phyloP scores from a whole-genome alignment of 1,140 invertebrate genomes.

The Anastrepha obliqua region DNA sequence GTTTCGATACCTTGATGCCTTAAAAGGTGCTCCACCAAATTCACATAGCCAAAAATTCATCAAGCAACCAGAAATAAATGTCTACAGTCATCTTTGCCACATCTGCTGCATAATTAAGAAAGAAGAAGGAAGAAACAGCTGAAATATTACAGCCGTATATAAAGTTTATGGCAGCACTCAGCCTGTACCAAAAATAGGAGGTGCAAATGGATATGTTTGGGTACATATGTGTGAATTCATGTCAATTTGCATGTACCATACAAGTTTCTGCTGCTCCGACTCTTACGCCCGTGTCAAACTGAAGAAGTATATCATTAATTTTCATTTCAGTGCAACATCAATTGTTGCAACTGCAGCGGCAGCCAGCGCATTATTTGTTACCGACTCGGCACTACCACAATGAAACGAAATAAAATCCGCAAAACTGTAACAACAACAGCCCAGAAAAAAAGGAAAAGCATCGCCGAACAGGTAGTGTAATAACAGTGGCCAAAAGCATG shows the following conservation, averaged over 20 bases:
- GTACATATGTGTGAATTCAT: background rate
- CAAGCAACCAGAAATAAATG: background rate
- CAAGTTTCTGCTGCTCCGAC: background rate
- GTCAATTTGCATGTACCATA: background rate
- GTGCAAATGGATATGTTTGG: background rate
- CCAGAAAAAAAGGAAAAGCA: background rate
- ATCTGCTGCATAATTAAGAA: slow-evolving; percentile 15
- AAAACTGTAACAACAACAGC: background rate
- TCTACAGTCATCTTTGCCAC: background rate
- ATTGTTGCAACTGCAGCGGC: background rate
- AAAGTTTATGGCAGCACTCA: background rate
- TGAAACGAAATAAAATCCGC: slow-evolving; percentile 5
- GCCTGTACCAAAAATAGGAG: background rate
- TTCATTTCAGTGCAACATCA: slow-evolving; percentile 27
- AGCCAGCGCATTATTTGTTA: background rate
- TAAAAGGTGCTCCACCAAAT: background rate
- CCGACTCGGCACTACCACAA: background rate
- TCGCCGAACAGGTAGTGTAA: background rate
- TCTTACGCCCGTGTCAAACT: too few species aligned
- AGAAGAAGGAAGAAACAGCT: background rate
- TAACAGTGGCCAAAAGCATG: slow-evolving; percentile 13
- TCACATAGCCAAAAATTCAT: background rate
- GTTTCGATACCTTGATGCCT: background rate
- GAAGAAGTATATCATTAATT: slow-evolving; percentile 26
- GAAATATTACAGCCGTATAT: slow-evolving; percentile 20